Base-by-base conservation (phyloP, 2,888 invertebrate species). In the Ochropleura plecta region DNA sequence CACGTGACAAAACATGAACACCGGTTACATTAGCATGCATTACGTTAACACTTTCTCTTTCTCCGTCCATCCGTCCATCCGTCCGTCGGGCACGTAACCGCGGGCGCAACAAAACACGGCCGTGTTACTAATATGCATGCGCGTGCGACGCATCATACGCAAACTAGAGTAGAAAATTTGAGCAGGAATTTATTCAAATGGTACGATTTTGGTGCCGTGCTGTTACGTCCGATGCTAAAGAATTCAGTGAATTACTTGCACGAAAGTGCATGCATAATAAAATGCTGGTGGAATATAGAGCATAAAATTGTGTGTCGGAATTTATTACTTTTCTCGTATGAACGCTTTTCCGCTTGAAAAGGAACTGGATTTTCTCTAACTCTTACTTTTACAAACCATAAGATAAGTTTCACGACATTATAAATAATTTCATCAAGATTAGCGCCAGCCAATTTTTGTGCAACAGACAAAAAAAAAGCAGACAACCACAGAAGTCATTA, bases 41-140 rank as follows among this genome's bases (percentile, higher is more conserved):
- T 88, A 88, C 83, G 81, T 87, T 49, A 63, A 78, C 83, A 80
- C 87, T 87, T 88, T 87, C 87, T 82, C 85, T 78, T 70, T 81
- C 69, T 67, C 63, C 57, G 81, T 79, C 71, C 73, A 72, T 78
- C 74, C 72, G 76, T 82, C 73, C 73, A n/a, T 30, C 30, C 30
- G 79, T 76, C 80, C 62, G 20, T 67, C 78, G 16, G 14, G 42
- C 62, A 73, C 83, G 82, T 78, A 82, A 79, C 66, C 67, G 84
- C 73, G 57, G 30, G 60, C 80, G 83, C 78, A 82, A 83, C 83
- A 57, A 76, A 74, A 85, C 86, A 81, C 73, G 82, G 84, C 57
- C 57, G 72, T 73, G 72, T 82, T 86, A 66, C 76, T 82, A 80
- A 86, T 82, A 73, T 59, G 48, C 66, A 72, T 77, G 83, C 71